phyloP scores from a whole-genome alignment of 1,140 invertebrate species.

The Contarinia nasturtii region DNA sequence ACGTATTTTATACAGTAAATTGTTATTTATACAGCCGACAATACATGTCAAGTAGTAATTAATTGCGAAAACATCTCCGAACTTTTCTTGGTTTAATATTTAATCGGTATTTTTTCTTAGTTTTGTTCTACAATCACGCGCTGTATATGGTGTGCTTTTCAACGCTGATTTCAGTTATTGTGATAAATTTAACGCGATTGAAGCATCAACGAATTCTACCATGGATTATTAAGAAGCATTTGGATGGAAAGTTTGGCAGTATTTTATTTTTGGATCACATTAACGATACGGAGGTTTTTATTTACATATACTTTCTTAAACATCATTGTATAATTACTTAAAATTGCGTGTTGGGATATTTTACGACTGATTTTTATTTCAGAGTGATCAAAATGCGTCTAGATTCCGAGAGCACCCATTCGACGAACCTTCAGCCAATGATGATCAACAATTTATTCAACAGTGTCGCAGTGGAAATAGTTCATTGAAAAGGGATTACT shows the following conservation, averaged over 20 bases:
- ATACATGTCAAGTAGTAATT: background rate
- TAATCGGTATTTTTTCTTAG: slow-evolving; percentile 10
- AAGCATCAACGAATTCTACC: slow-evolving; percentile 30
- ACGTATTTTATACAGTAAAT: slow-evolving; percentile 8
- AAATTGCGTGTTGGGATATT: too few relatives aligned
- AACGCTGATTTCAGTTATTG: slow-evolving; percentile 37
- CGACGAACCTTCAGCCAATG: slow-evolving; percentile 18
- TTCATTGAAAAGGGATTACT: slow-evolving; percentile 35
- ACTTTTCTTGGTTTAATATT: background rate
- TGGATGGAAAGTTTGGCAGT: slow-evolving; percentile 30
- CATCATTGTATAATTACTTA: too few relatives aligned
- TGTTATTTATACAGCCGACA: background rate
- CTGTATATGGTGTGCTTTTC: slow-evolving; percentile 39
- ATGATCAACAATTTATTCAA: slow-evolving; percentile 23
- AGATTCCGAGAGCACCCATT: slow-evolving; percentile 16
- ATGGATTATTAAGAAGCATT: slow-evolving; percentile 29
- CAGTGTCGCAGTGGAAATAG: slow-evolving; percentile 9
- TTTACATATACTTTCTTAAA: background rate
- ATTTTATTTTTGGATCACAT: slow-evolving; percentile 26
- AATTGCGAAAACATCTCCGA: background rate
- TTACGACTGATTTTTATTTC: slow-evolving; percentile 7
- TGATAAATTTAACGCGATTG: slow-evolving; percentile 33
- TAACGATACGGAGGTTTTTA: slow-evolving; percentile 8
- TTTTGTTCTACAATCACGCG: slow-evolving; percentile 31
- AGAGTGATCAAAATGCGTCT: slow-evolving; percentile 18